Evolutionary conservation across 2,888 invertebrate genomes (phyloP), one percentile per base, ranked within the genome.

Genomic region (Argyresthia albistria): DNA sequence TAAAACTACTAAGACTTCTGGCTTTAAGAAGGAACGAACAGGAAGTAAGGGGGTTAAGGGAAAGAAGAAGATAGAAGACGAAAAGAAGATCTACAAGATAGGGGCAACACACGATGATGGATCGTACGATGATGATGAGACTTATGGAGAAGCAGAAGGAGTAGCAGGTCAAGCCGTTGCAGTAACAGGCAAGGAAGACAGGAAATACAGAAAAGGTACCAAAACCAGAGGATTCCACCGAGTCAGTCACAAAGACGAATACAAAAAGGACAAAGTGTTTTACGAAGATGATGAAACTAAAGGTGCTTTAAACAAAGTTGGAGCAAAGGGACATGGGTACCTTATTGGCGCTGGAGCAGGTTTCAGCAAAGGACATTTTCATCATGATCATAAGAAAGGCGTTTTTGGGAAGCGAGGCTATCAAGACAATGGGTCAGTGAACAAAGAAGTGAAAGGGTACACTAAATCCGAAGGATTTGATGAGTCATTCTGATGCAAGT

Each of bases 241-340:
- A 58, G 82, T 90, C 0, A 88, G 89, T 55, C 90, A 90, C 62
- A 90, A 89, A 68, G 90, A 91, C 59, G 90, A 91, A 64, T 91
- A 89, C 63, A 88, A 90, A 59, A 90, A 90, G 62, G 88, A 90
- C 53, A 89, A 89, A 62, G 75, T 87, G 54, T 89, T 90, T 70
- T 90, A 88, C 60, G 90, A 89, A 64, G 89, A 89, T 52, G 81
- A 86, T 54, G 86, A 89, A 69, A 81, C 83, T 8, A 88, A 76
- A 56, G 90, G 89, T 4, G 75, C 77, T 16, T 75, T 88, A 11
- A 83, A 82, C 45, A 88, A 87, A 66, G 73, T 82, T 58, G 89
- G 88, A 0, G 83, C 80, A 3, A 88, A 88, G 61, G 80, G 80
- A n/a, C 61, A 75, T 35, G 84, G 87, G 0, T 80, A 80, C 46